phyloP scores from a whole-genome alignment of 2,888 invertebrate species.

The Podotricha telesiphe region DNA sequence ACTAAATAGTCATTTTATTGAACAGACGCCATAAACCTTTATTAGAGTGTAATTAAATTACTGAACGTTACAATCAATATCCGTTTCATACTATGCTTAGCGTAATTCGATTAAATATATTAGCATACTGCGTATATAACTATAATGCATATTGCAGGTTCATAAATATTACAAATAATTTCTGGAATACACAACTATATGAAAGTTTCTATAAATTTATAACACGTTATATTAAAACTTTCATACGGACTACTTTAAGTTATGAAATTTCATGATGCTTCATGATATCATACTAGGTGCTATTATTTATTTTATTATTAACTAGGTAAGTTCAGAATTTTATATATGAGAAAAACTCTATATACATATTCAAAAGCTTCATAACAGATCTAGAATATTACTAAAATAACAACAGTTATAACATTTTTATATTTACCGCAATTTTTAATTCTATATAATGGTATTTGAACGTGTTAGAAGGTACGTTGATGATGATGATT shows the following conservation, averaged over 20 bases:
- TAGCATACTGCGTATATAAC: conserved; percentile 14
- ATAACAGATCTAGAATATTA: too few relatives aligned
- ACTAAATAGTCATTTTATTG: neutral
- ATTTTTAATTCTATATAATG: too few relatives aligned
- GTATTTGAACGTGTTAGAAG: too few relatives aligned
- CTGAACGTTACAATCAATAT: neutral
- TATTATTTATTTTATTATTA: too few relatives aligned
- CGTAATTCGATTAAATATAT: conserved; percentile 13
- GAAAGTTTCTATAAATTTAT: neutral
- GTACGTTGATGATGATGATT: too few relatives aligned
- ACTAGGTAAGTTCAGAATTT: too few relatives aligned
- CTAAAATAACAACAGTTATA: too few relatives aligned
- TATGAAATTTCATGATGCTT: neutral
- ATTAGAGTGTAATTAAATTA: neutral
- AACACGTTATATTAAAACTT: conserved; percentile 5
- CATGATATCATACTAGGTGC: neutral
- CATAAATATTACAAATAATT: neutral
- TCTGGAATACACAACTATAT: neutral
- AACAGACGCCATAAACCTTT: neutral
- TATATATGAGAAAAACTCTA: too few relatives aligned
- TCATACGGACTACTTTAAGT: neutral
- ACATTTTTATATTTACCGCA: too few relatives aligned
- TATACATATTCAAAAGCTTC: too few relatives aligned
- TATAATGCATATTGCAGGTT: conserved; percentile 12
- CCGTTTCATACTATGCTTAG: conserved; percentile 21